phyloP scores from a whole-genome alignment of 2,797 vertebrate genomes.

The Gambusia yucatana region DNA sequence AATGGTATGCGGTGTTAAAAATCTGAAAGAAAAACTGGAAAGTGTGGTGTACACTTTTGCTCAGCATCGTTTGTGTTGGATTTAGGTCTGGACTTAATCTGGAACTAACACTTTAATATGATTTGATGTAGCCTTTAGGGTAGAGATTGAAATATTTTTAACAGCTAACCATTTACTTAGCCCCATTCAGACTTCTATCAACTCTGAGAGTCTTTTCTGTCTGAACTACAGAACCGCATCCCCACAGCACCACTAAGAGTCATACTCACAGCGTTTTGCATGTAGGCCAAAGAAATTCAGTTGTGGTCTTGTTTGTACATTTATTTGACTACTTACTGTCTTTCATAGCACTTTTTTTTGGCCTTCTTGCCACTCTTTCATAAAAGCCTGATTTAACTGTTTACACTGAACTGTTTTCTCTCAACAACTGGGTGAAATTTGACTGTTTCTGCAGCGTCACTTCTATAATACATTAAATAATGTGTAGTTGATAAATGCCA shows the following conservation, averaged over 20 bases:
- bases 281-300: background rate
- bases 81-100: background rate
- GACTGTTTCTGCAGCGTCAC: background rate
- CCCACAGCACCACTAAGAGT: background rate
- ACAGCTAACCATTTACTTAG: background rate
- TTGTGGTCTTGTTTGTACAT: background rate
- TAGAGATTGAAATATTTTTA: background rate
- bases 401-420: background rate
- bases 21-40: background rate
- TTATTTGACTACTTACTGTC: background rate
- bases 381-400: background rate
- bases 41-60: background rate
- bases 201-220: background rate
- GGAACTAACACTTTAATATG: background rate
- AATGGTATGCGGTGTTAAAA: background rate
- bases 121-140: background rate
- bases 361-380: background rate
- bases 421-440: background rate
- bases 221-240: background rate
- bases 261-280: background rate
- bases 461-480: background rate
- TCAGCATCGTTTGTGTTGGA: background rate
- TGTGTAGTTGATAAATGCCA: background rate
- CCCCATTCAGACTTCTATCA: background rate
- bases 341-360: background rate